Evolutionary conservation across 2,888 invertebrate genomes (phyloP).

Genomic region (Melolontha melolontha): DNA sequence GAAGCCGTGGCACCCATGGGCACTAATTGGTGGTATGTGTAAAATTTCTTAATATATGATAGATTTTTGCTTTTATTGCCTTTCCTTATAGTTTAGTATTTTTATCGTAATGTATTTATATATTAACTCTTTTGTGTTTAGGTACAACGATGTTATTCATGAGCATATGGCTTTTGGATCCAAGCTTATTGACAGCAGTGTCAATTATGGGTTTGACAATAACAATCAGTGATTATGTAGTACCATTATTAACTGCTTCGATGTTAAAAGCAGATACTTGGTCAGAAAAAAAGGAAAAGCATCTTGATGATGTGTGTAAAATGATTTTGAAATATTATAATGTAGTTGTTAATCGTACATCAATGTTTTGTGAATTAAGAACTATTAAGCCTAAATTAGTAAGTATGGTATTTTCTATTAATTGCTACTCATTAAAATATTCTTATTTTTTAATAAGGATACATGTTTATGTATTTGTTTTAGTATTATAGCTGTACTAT

Average conservation of each 20-base stretch:
- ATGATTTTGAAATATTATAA: constrained; percentile 61
- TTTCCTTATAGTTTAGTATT: too few species aligned
- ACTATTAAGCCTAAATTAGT: constrained; percentile 66
- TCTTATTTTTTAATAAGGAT: constrained; percentile 23
- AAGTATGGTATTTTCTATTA: constrained; percentile 54
- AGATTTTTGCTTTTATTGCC: too few species aligned
- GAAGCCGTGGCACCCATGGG: constrained; percentile 85
- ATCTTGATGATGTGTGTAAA: constrained; percentile 80
- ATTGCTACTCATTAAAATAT: constrained; percentile 51
- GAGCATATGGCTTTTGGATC: constrained; percentile 84
- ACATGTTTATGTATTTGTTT: constrained; percentile 59
- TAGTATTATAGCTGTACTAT: constrained; percentile 81
- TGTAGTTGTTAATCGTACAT: constrained; percentile 23
- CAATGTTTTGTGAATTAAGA: constrained; percentile 59
- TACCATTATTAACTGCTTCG: constrained; percentile 79
- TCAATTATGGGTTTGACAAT: constrained; percentile 76
- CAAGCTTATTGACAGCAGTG: constrained; percentile 71
- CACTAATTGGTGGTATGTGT: constrained; percentile 73
- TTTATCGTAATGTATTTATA: too few species aligned
- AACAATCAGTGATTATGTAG: constrained; percentile 82
- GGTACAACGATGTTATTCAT: constrained; percentile 70
- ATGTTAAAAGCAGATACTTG: constrained; percentile 77
- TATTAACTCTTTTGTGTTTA: constrained; percentile 45
- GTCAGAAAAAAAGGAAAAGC: constrained; percentile 84
- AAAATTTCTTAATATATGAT: background rate